phyloP scores from a whole-genome alignment of 2,888 invertebrate species.

The Drosophila hamatofila region DNA sequence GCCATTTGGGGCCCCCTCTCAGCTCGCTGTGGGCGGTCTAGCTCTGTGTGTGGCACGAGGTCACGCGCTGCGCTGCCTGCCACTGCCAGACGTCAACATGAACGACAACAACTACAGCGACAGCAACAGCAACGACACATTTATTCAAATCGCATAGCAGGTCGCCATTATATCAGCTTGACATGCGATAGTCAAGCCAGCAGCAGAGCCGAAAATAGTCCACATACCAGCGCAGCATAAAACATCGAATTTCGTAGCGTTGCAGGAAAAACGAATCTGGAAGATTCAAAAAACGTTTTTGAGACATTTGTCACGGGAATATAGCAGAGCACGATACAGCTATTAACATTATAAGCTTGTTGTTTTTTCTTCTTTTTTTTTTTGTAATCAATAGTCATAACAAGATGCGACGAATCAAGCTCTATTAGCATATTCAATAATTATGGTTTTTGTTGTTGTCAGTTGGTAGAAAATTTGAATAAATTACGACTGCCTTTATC shows the following conservation, averaged over 20 bases:
- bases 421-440: background rate
- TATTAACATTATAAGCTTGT: background rate
- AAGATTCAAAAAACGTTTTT: background rate
- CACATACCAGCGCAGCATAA: conserved; percentile 22
- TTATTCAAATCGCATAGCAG: conserved; percentile 73
- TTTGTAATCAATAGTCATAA: background rate
- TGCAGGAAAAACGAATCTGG: conserved; percentile 9
- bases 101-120: conserved; percentile 53
- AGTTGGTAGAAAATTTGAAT: background rate
- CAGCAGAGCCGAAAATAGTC: conserved; percentile 13
- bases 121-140: conserved; percentile 59
- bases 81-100: conserved; percentile 36
- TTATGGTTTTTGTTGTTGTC: background rate
- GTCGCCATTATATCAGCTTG: conserved; percentile 64
- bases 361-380: no score
- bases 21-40: conserved; percentile 52
- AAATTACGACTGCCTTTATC: background rate
- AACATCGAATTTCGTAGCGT: conserved; percentile 25
- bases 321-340: background rate
- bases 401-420: background rate
- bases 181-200: conserved; percentile 57
- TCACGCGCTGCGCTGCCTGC: conserved; percentile 51
- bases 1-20: conserved; percentile 51
- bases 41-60: conserved; percentile 44
- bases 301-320: background rate